phyloP scores from a whole-genome alignment of 2,888 invertebrate species.

The Heliconius charithonia region DNA sequence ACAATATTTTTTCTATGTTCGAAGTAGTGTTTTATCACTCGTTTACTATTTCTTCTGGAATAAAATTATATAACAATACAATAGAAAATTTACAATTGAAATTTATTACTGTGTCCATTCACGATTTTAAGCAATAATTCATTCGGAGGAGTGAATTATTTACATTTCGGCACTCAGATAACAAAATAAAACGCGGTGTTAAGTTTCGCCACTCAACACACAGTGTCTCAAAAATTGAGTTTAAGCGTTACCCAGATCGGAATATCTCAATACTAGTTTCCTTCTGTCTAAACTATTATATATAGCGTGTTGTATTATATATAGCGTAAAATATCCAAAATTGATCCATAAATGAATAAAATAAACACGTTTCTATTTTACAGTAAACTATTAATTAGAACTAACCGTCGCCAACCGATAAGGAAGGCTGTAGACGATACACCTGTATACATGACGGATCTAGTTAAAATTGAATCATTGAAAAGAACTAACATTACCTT shows the following conservation, averaged over 20 bases:
- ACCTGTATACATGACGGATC: slow-evolving; percentile 33
- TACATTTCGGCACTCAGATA: too few relatives aligned
- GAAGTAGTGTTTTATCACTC: neutral
- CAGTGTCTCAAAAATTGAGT: too few relatives aligned
- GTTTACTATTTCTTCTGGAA: neutral
- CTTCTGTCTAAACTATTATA: too few relatives aligned
- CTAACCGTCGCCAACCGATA: slow-evolving; percentile 49
- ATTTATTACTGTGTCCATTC: neutral
- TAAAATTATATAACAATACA: neutral
- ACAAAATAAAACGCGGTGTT: neutral
- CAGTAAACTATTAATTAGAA: slow-evolving; percentile 48
- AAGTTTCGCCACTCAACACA: neutral
- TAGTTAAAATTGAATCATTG: slow-evolving; percentile 25
- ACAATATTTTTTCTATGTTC: neutral
- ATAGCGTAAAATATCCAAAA: too few relatives aligned
- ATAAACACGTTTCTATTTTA: slow-evolving; percentile 42
- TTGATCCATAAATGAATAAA: slow-evolving; percentile 31
- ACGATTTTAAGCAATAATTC: neutral
- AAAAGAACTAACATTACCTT: slow-evolving; percentile 10
- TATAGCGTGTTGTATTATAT: too few relatives aligned
- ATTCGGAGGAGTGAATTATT: too few relatives aligned
- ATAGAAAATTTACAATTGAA: neutral
- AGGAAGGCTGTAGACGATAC: slow-evolving; percentile 36
- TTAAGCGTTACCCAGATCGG: too few relatives aligned
- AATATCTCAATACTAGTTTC: too few relatives aligned